Percentiles rank a stretch among this genome's conserved stretches.
Evolutionary conservation across 2,113 vertebrate species (phyloP).

Genomic region (Tenebrosternarchus preto): DNA sequence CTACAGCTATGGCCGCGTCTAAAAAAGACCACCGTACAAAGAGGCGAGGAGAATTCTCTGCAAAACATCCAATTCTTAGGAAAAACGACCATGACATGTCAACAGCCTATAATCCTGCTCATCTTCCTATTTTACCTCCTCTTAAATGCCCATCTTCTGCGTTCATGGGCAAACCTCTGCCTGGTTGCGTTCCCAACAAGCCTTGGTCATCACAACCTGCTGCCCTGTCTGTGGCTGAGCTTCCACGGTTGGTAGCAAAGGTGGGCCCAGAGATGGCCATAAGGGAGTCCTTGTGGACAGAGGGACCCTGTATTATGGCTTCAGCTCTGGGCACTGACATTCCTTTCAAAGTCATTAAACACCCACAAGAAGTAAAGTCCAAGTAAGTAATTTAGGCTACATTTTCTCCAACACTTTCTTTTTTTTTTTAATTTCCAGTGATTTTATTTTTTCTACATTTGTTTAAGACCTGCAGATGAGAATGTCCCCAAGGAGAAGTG

Average conservation of each 20-base stretch:
- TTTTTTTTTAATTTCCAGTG: background rate
- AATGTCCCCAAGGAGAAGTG: constrained; percentile 23
- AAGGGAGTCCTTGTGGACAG: constrained; percentile 51
- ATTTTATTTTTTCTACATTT: constrained; percentile 8
- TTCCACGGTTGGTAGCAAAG: constrained; percentile 55
- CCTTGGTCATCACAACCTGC: constrained; percentile 18
- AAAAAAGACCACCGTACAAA: constrained; percentile 30
- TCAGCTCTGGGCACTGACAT: constrained; percentile 53
- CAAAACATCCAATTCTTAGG: background rate
- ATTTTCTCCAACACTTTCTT: background rate
- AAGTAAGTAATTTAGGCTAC: constrained; percentile 51
- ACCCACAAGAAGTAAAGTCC: background rate
- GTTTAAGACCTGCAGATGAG: constrained; percentile 51
- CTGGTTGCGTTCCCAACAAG: constrained; percentile 7
- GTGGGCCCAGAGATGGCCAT: constrained; percentile 42
- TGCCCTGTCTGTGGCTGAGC: constrained; percentile 47
- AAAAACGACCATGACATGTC: background rate
- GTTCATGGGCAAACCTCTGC: constrained; percentile 21
- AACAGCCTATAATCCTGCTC: background rate
- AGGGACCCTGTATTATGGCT: constrained; percentile 54
- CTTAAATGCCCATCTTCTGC: constrained; percentile 27
- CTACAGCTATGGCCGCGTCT: constrained; percentile 27
- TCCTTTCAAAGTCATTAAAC: constrained; percentile 31
- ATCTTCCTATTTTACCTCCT: background rate
- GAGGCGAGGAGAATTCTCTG: background rate